Evolutionary conservation across 2,888 invertebrate species (phyloP), one percentile per base, ranked within the genome.

Genomic region (Cheilosia scutellata): DNA sequence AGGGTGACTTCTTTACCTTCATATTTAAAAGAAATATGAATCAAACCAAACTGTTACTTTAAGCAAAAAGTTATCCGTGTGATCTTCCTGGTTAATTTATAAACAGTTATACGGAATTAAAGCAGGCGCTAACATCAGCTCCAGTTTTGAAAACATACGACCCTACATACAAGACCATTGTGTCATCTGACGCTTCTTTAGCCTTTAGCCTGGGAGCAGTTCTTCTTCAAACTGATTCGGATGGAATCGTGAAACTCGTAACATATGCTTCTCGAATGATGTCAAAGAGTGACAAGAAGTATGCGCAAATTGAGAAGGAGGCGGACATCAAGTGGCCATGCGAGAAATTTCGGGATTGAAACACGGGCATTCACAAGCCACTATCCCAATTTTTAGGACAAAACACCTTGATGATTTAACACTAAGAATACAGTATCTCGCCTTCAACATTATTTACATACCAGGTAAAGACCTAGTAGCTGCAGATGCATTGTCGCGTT

Each of bases 401-500:
- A 33, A 5, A 33, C 1, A 33, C 7, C 33, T 33, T 7, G 33
- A 2, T 7, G 33, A 33, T 33, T 7, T 6, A 7, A 33, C 1
- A 6, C 40, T 11, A 1, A 58, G n/a, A n/a, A n/a, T n/a, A n/a
- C n/a, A n/a, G n/a, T n/a, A n/a, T 33, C 6, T 33, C 2, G 2
- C 33, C 1, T 33, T 33, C 33, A 33, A 33, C 2, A 33, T 33
- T 33, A 7, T 6, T 33, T 60, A 51, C 7, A 71, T 51, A 29
- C 29, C 51, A 3, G 37, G 53, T 5, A 77, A 77, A 29, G 62
- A 70, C 33, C 13, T 68, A 5, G 53, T 77, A 29, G 68, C 60
- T 11, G 65, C 66, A 5, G 57, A 66, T 57, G 37, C 58, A 31
- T 20, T 60, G 2, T 70, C 70, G n/a, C 53, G 70, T 6, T 2